Base-by-base conservation (phyloP, 2,797 vertebrate genomes). In the Urocyon cinereoargenteus region DNA sequence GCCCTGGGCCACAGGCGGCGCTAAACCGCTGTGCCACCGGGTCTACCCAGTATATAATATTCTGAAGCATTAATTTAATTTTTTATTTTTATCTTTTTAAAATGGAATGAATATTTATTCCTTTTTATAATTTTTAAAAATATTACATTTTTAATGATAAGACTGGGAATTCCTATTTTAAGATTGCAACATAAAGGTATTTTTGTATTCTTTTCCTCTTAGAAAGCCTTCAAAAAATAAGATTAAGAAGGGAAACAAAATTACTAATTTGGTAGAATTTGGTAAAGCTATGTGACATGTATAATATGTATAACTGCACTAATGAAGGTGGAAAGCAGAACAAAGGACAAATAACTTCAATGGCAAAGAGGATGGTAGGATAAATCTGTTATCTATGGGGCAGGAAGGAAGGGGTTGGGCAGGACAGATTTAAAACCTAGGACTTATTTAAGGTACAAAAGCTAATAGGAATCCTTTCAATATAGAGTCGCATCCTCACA, bases 21-120 rank as follows among this genome's bases (percentile, higher is more conserved):
- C 40, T 45, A 45, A 45, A 45, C 40, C 40, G 1, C 40, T 45
- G 7, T 1, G 5, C 40, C 40, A 45, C 40, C 1, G 6, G 40
- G 40, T 6, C 40, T 45, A 7, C 40, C 40, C 40, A 45, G 7
- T 31, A 51, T 49, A 3, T 28, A 55, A 85, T 90, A 26, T 62
- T 31, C 79, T 93, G 45, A 15, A 66, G 70, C 51, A 34, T 89
- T n/a, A 6, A 40, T 68, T 64, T 88, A 51, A 55, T 79, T 62
- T 92, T 61, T 90, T 88, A 66, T 59, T 83, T 89, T 83, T 77
- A 85, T 83, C 34, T 84, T 77, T 66, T 77, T 73, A 53, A 53
- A 55, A 34, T 18, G 16, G 92, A 86, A 70, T 79, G 22, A 40
- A 70, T 51, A 70, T 61, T 59, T 36, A 22, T 22, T 51, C 49